Base-by-base conservation (phyloP, 2,888 invertebrate species). In the Diplazon laetatorius region DNA sequence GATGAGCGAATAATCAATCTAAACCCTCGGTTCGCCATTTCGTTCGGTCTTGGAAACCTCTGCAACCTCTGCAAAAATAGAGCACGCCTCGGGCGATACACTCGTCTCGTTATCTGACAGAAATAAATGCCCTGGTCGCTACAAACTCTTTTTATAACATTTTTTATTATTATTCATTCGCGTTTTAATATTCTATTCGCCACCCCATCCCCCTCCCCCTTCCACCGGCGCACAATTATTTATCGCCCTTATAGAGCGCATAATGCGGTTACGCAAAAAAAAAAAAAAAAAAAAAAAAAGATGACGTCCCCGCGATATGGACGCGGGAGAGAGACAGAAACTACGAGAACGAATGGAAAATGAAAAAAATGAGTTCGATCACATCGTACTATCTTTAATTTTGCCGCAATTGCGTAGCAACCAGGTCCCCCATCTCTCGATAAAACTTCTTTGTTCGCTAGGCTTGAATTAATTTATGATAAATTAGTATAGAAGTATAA, bases 221-320 rank as follows among this genome's bases (percentile, higher is more conserved):
- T 60, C 57, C 44, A 60, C 25, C 39, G 46, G 44, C 37, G 30
- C 57, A 18, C 60, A 57, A 78, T 71, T 88, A n/a, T n/a, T 86
- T 86, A 85, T 88, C 86, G 81, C 79, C 82, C 82, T 84, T 85
- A n/a, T n/a, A 85, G 82, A 84, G 84, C 85, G 81, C 85, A 81
- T 87, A 86, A 87, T 81, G 83, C 78, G 80, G 84, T 88, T 87
- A 87, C 83, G 87, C 86, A 86, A 86, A 87, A 85, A 30, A 30
- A 30, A 30, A 30, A 30, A 5, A 30, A 30, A 5, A 30, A 30
- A 2, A 87, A 87, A 69, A 81, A n/a, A n/a, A 81, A 80, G 82
- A 83, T 46, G 72, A 79, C 55, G 72, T 78, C 57, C 59, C 69
- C 75, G 75, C 70, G 46, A 42, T 52, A 44, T n/a, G n/a, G n/a